Percentiles rank a stretch among this genome's conserved stretches.
Conservation (phyloP, 2,797 vertebrate species). For the Odontamblyopus rebecca region DNA sequence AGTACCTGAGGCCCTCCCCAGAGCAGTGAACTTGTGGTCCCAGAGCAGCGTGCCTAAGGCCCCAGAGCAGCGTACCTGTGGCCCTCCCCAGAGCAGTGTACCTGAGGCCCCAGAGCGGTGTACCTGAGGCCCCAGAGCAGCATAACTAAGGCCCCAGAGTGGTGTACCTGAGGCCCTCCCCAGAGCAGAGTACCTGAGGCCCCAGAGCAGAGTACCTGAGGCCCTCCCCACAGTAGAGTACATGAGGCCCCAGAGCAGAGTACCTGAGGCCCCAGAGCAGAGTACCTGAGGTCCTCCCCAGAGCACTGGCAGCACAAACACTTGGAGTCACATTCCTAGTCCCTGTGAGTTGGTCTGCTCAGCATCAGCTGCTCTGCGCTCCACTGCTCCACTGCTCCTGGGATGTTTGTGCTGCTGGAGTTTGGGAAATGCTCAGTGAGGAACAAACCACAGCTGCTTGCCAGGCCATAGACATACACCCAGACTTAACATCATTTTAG, state of each 20-base stretch:
- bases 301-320: slow-evolving; percentile 62
- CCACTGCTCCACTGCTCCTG: slow-evolving; percentile 23
- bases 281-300: slow-evolving; percentile 13
- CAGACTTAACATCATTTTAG: neutral
- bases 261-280: no score
- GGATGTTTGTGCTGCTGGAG: slow-evolving; percentile 25
- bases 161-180: slow-evolving; percentile 2
- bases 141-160: no score
- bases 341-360: slow-evolving; percentile 47
- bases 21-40: slow-evolving; percentile 18
- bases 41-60: no score
- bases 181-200: slow-evolving; percentile 31
- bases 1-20: slow-evolving; percentile 14
- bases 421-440: slow-evolving; percentile 36
- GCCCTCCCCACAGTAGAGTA: slow-evolving; percentile 12
- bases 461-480: slow-evolving; percentile 2
- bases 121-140: no score
- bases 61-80: neutral
- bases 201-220: no score
- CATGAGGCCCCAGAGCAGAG: no score
- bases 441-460: slow-evolving; percentile 18
- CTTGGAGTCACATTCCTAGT: slow-evolving; percentile 53
- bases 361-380: slow-evolving; percentile 44
- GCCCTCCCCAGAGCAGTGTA: slow-evolving; percentile 39
- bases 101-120: slow-evolving; percentile 32